Conservation (phyloP, 2,888 invertebrate genomes). For the Temnothorax rugatulus region DNA sequence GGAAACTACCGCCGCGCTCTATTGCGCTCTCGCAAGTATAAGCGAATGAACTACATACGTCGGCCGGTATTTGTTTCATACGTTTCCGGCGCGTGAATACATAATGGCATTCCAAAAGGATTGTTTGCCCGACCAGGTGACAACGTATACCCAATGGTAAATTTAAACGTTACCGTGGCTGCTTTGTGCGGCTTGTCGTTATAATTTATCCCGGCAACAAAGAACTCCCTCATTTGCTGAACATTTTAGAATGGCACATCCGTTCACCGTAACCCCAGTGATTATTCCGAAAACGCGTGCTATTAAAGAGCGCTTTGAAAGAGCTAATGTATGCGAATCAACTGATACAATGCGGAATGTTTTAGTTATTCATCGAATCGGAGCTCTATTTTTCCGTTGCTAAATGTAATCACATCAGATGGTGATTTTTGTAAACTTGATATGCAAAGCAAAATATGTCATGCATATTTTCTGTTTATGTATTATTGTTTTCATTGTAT, state of each 20-base stretch:
- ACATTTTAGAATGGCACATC: conserved; percentile 29
- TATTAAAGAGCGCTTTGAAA: conserved; percentile 21
- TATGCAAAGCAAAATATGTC: conserved; percentile 5
- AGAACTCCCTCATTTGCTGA: conserved; percentile 32
- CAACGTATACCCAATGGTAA: conserved; percentile 24
- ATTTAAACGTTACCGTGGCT: conserved; percentile 34
- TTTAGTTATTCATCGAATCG: conserved; percentile 37
- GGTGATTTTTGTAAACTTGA: conserved; percentile 36
- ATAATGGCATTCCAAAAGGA: conserved; percentile 49
- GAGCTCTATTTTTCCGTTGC: conserved; percentile 16
- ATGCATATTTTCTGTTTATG: conserved; percentile 14
- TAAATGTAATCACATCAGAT: conserved; percentile 27
- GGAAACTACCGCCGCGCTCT: conserved; percentile 26
- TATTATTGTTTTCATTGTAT: not conserved
- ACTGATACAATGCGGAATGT: conserved; percentile 13
- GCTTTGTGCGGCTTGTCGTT: conserved; percentile 34
- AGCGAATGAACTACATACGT: conserved; percentile 31
- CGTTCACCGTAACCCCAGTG: conserved; percentile 7
- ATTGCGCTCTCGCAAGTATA: conserved; percentile 24
- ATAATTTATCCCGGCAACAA: conserved; percentile 47
- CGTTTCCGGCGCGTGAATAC: conserved; percentile 37
- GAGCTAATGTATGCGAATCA: not conserved
- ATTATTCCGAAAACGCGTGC: conserved; percentile 29
- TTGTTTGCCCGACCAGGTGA: conserved; percentile 43
- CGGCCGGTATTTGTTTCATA: conserved; percentile 45